phyloP scores from a whole-genome alignment of 2,888 invertebrate genomes.

The Julus scandinavius region DNA sequence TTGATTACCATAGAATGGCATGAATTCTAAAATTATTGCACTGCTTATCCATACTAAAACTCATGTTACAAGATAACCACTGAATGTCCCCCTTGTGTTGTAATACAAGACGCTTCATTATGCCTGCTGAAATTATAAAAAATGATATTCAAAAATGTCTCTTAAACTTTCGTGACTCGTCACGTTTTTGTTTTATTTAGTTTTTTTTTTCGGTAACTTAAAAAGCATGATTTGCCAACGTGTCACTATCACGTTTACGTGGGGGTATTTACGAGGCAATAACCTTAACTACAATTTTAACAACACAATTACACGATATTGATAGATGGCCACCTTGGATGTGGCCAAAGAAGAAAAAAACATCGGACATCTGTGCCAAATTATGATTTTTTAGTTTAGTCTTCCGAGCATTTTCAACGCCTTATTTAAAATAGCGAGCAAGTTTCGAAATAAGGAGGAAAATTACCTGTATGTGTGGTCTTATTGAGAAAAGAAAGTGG shows the following conservation, averaged over 20 bases:
- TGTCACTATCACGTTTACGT: not conserved
- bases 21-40: too few species aligned
- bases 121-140: not conserved
- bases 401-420: conserved; percentile 7
- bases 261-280: conserved; percentile 4
- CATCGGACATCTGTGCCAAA: not conserved
- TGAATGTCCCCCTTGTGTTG: not conserved
- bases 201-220: not conserved
- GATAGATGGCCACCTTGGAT: conserved; percentile 31
- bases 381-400: not conserved
- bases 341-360: not conserved
- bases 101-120: conserved; percentile 28
- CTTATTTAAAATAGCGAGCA: not conserved
- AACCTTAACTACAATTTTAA: conserved; percentile 33
- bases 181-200: not conserved
- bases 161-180: not conserved
- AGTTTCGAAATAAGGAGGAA: not conserved
- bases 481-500: not conserved
- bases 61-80: not conserved
- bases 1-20: too few species aligned
- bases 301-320: conserved; percentile 22
- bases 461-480: conserved; percentile 40
- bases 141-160: not conserved
- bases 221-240: not conserved
- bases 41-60: too few species aligned